A percentile compares a stretch with the other conserved stretches of the same genome.
Evolutionary conservation across 2,797 vertebrate species (phyloP).

Genomic region (Anguilla megastoma): DNA sequence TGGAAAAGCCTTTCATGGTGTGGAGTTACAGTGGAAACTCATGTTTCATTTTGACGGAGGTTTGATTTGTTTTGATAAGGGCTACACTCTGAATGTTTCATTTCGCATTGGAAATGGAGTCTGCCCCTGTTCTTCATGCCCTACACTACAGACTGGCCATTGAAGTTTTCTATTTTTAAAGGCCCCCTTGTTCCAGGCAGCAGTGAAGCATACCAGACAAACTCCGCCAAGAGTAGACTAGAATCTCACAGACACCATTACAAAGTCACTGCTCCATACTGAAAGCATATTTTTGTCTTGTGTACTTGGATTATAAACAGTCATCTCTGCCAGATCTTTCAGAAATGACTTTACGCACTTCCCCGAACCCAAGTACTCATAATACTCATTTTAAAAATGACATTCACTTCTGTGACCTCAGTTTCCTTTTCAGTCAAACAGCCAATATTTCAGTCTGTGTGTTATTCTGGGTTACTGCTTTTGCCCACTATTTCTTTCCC

Average conservation of each 20-base stretch:
- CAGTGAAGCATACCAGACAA: not conserved
- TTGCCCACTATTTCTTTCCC: too few species aligned
- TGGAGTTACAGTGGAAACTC: too few species aligned
- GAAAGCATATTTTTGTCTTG: not conserved
- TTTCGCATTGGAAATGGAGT: not conserved
- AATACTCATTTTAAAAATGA: not conserved
- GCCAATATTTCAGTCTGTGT: not conserved
- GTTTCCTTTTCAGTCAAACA: not conserved
- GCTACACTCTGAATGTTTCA: not conserved
- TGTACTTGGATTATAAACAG: not conserved
- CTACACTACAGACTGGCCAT: not conserved
- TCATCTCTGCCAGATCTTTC: not conserved
- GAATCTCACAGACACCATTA: not conserved
- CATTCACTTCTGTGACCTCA: not conserved
- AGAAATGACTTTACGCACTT: not conserved
- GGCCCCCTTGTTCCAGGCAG: not conserved
- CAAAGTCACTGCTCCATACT: not conserved
- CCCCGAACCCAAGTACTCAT: not conserved
- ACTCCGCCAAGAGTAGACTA: not conserved
- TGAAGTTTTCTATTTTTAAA: constrained; percentile 13
- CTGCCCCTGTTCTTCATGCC: not conserved
- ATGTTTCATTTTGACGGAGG: too few species aligned
- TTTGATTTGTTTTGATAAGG: too few species aligned
- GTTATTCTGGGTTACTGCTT: too few species aligned
- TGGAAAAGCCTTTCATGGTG: too few species aligned